phyloP scores from a whole-genome alignment of 2,113 vertebrate species.

The Canis aureus region DNA sequence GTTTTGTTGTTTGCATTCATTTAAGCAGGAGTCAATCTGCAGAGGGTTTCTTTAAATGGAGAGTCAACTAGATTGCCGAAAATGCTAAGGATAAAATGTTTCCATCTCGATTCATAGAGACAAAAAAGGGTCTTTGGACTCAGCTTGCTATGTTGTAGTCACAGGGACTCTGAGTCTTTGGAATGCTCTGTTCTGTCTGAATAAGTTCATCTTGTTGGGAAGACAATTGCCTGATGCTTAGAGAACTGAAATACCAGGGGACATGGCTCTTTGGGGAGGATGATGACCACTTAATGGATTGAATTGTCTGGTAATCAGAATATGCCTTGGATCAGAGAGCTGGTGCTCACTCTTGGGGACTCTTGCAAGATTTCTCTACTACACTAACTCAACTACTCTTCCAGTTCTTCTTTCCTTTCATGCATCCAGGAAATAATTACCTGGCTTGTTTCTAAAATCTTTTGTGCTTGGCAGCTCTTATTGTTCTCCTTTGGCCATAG shows the following conservation, averaged over 20 bases:
- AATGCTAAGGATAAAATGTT: conserved; percentile 47
- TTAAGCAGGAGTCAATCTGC: conserved; percentile 18
- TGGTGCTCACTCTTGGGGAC: neutral
- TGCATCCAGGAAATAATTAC: conserved; percentile 1
- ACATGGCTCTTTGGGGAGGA: conserved; percentile 44
- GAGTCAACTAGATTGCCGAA: conserved; percentile 10
- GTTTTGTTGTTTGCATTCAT: conserved; percentile 34
- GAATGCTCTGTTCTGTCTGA: conserved; percentile 14
- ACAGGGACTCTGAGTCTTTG: conserved; percentile 17
- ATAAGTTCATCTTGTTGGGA: conserved; percentile 38
- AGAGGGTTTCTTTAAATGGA: conserved; percentile 27
- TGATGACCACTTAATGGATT: conserved; percentile 51
- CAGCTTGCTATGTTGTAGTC: neutral
- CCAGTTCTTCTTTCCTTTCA: conserved; percentile 12
- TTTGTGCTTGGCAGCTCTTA: neutral
- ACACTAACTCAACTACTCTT: neutral
- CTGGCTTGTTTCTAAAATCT: conserved; percentile 18
- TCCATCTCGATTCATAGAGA: conserved; percentile 9
- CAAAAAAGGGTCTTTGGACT: conserved; percentile 7
- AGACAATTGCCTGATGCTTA: conserved; percentile 36
- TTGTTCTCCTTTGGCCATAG: neutral
- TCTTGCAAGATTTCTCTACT: neutral
- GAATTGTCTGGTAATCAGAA: conserved; percentile 65
- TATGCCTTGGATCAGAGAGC: neutral
- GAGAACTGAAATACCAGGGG: conserved; percentile 45